phyloP scores from a whole-genome alignment of 1,140 invertebrate genomes.

The Centruroides vittatus region DNA sequence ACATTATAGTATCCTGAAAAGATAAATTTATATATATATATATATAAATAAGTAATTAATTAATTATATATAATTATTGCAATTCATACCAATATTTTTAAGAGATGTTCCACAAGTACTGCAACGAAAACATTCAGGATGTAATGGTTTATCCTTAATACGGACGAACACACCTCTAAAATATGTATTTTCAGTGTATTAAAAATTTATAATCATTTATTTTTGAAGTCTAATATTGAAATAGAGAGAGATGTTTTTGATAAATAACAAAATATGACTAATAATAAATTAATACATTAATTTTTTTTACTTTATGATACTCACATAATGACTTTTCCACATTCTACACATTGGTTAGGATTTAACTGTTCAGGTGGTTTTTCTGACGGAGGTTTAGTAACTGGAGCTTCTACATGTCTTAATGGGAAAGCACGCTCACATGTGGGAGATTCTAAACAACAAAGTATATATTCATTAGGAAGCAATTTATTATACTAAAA shows the following conservation, averaged over 20 bases:
- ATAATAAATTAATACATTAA: background rate
- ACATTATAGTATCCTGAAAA: constrained; percentile 66
- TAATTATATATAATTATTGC: background rate
- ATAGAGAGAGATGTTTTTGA: constrained; percentile 7
- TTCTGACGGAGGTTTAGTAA: constrained; percentile 39
- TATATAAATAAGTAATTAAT: background rate
- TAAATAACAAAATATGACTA: background rate
- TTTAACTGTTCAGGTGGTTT: constrained; percentile 1
- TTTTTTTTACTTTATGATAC: constrained; percentile 29
- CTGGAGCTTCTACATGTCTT: constrained; percentile 48
- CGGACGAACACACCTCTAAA: constrained; percentile 85
- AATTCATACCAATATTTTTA: constrained; percentile 60
- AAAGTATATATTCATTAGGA: too few relatives aligned
- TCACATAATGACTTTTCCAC: constrained; percentile 87
- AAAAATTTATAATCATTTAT: background rate
- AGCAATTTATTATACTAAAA: too few relatives aligned
- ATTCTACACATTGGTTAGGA: constrained; percentile 83
- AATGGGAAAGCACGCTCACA: background rate
- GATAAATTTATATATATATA: background rate
- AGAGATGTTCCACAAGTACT: constrained; percentile 83
- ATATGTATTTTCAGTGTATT: background rate
- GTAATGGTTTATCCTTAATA: constrained; percentile 89
- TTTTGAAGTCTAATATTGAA: background rate
- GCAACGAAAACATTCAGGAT: constrained; percentile 95
- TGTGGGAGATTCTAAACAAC: too few relatives aligned